These are phyloP conservation scores for Mimas tiliae DNA, from an alignment of 2,888 invertebrate species.

Conservation along the genomic window DNA sequence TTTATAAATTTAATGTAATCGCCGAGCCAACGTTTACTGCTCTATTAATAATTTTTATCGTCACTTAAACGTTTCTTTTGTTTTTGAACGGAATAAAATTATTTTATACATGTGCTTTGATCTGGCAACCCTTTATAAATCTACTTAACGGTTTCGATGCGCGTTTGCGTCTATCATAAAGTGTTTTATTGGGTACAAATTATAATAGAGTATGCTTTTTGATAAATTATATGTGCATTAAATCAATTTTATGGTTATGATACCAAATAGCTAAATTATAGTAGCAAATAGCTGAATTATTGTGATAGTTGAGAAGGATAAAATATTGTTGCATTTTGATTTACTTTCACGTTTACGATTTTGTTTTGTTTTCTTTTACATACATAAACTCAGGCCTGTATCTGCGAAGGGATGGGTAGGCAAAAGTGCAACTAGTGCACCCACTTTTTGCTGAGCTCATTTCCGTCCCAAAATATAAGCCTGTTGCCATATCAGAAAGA, in stretches of 20 bases:
- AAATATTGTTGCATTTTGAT: neutral
- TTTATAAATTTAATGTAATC: conserved; percentile 54
- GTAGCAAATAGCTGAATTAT: neutral
- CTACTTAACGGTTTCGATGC: conserved; percentile 17
- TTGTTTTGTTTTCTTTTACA: neutral
- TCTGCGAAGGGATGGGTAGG: no score
- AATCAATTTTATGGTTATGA: conserved; percentile 10
- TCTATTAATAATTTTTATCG: conserved; percentile 77
- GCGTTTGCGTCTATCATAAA: conserved; percentile 23
- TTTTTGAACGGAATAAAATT: conserved; percentile 69
- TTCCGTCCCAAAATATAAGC: no score
- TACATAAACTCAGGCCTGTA: no score
- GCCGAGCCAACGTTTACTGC: conserved; percentile 62
- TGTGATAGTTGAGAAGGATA: neutral
- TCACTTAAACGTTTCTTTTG: conserved; percentile 73
- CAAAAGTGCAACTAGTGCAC: no score
- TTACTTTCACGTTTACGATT: neutral
- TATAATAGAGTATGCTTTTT: conserved; percentile 12
- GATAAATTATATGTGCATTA: conserved; percentile 14
- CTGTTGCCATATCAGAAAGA: no score
- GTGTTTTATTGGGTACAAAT: conserved; percentile 17
- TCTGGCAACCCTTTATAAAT: conserved; percentile 38
- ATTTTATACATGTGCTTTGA: conserved; percentile 60
- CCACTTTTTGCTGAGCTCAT: no score
- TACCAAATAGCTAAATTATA: neutral